These are phyloP conservation scores for Sebastes itinus DNA, from an alignment of 2,797 vertebrate species.

Conservation along the genomic window DNA sequence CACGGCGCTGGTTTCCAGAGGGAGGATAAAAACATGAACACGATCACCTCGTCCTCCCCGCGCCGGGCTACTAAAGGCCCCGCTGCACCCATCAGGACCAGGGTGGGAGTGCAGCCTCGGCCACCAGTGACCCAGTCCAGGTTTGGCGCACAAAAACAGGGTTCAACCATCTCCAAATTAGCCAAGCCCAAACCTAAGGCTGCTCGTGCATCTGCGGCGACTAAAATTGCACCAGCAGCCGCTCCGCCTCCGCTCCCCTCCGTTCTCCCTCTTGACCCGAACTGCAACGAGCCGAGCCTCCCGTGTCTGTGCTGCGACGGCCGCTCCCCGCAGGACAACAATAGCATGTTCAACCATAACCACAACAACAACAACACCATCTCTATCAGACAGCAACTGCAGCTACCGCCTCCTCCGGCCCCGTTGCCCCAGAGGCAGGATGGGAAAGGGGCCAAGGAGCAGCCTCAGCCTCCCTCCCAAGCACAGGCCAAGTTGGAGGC, in stretches of 20 bases:
- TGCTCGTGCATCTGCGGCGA: conserved; percentile 49
- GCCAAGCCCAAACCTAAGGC: conserved; percentile 77
- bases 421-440: conserved; percentile 64
- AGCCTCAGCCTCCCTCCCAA: conserved; percentile 35
- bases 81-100: conserved; percentile 67
- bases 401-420: conserved; percentile 74
- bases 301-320: conserved; percentile 91
- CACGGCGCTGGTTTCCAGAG: conserved; percentile 64
- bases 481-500: conserved; percentile 56
- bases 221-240: conserved; percentile 28
- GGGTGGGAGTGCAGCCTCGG: conserved; percentile 69
- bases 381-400: conserved; percentile 80
- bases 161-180: conserved; percentile 46
- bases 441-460: conserved; percentile 54
- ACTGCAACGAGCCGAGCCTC: conserved; percentile 92
- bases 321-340: conserved; percentile 84
- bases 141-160: conserved; percentile 69
- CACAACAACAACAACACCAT: conserved; percentile 86
- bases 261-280: conserved; percentile 83
- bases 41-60: conserved; percentile 62
- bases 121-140: conserved; percentile 69
- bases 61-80: conserved; percentile 62
- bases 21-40: conserved; percentile 85
- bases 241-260: conserved; percentile 55
- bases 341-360: conserved; percentile 85